These are phyloP conservation scores for Cydia amplana DNA, from an alignment of 1,140 invertebrate species.

Conservation along the genomic window DNA sequence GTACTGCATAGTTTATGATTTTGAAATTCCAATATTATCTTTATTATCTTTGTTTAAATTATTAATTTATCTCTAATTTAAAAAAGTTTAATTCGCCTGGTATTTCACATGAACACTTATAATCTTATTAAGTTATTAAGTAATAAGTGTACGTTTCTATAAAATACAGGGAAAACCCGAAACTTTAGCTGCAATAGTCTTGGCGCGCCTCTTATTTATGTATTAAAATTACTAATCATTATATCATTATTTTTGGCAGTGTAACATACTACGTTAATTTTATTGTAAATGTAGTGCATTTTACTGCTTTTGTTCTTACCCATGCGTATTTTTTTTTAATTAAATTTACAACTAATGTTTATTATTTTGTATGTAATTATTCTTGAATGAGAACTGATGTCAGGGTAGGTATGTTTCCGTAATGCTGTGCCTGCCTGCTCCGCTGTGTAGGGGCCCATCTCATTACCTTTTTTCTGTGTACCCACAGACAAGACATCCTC, in stretches of 20 bases:
- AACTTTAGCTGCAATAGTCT: background rate
- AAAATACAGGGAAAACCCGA: no score
- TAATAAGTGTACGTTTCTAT: no score
- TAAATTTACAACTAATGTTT: background rate
- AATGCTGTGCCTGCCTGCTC: background rate
- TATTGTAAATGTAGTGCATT: conserved; percentile 10
- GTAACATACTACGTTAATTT: conserved; percentile 51
- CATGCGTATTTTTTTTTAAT: background rate
- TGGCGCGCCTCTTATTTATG: background rate
- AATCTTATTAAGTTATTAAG: no score
- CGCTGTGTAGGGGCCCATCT: background rate
- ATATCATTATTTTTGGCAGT: background rate
- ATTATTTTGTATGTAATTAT: conserved; percentile 23
- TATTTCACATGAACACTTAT: no score
- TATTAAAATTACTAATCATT: background rate
- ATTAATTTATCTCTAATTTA: no score
- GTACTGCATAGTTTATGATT: no score
- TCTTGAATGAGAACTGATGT: background rate
- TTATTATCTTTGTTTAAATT: no score
- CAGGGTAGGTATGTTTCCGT: conserved; percentile 24
- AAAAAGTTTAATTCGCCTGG: no score
- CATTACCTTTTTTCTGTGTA: background rate
- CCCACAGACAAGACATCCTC: no score
- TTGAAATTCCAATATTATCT: no score
- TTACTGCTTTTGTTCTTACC: conserved; percentile 15